Conservation (phyloP, 2,888 invertebrate species). For the Phragmatobia fuliginosa region DNA sequence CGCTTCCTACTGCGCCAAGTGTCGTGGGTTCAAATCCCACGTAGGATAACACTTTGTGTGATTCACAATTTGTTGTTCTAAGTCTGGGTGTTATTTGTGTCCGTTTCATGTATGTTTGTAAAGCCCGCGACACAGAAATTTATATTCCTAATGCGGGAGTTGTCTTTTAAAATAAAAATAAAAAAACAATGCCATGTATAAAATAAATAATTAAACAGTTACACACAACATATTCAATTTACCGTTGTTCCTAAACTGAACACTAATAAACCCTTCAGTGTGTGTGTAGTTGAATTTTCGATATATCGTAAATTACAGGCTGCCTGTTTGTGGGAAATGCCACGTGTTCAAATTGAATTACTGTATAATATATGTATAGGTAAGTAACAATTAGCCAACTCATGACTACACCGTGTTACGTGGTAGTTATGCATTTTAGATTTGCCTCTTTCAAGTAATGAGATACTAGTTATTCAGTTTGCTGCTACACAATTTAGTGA, state of each 20-base stretch:
- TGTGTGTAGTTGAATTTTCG: slow-evolving; percentile 31
- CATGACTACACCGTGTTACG: slow-evolving; percentile 13
- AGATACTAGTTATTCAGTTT: slow-evolving; percentile 6
- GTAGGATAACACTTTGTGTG: no score
- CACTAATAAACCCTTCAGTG: slow-evolving; percentile 20
- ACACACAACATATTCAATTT: slow-evolving; percentile 3
- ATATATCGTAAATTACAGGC: slow-evolving; percentile 42
- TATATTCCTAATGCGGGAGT: no score
- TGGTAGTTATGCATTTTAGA: slow-evolving; percentile 40
- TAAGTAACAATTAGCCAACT: slow-evolving; percentile 43
- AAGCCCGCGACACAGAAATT: no score
- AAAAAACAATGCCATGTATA: not conserved
- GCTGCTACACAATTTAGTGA: not conserved
- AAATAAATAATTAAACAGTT: slow-evolving; percentile 4
- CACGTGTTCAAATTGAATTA: slow-evolving; percentile 46
- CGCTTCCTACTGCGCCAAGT: no score
- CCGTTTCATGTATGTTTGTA: no score
- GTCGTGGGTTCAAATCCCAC: no score
- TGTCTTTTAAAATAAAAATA: no score
- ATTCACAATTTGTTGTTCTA: no score
- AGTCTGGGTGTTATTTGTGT: no score
- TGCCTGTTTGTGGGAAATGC: slow-evolving; percentile 45
- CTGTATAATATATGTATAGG: slow-evolving; percentile 33
- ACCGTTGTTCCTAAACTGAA: slow-evolving; percentile 5
- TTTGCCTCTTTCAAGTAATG: slow-evolving; percentile 16